Conservation (phyloP, 2,888 invertebrate genomes). For the Hypolimnas misippus region DNA sequence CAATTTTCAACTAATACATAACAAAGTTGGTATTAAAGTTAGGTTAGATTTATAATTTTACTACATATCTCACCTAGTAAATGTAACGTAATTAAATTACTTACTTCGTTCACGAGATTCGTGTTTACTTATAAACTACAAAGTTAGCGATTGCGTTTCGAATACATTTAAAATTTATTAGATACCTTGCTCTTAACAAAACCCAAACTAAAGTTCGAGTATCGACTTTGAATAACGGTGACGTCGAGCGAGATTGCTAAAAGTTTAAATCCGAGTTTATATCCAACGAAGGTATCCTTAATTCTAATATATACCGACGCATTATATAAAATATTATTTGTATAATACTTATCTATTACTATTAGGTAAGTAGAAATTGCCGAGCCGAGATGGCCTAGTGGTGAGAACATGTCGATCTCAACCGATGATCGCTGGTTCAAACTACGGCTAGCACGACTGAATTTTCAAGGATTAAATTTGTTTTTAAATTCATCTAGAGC, state of each 20-base stretch:
- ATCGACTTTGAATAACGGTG: conserved; percentile 20
- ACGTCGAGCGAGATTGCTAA: conserved; percentile 14
- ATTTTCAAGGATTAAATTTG: too few relatives aligned
- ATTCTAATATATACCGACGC: neutral
- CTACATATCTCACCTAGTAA: neutral
- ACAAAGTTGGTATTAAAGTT: too few relatives aligned
- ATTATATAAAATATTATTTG: too few relatives aligned
- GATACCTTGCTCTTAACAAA: neutral
- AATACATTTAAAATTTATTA: conserved; percentile 22
- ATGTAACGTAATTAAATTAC: neutral
- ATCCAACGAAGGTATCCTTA: neutral
- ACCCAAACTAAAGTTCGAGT: conserved; percentile 16
- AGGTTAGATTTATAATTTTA: too few relatives aligned
- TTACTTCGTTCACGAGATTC: neutral
- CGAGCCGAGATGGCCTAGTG: too few relatives aligned
- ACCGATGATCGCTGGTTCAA: too few relatives aligned
- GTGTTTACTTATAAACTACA: neutral
- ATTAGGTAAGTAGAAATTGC: too few relatives aligned
- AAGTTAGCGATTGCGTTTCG: neutral
- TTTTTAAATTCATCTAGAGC: too few relatives aligned
- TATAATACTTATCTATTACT: too few relatives aligned
- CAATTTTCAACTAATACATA: too few relatives aligned
- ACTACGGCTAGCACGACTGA: too few relatives aligned
- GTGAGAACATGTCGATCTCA: too few relatives aligned
- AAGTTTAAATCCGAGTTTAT: conserved; percentile 11